A percentile compares a stretch with the other conserved stretches of the same genome.
phyloP scores from a whole-genome alignment of 2,797 vertebrate genomes.

The Heliangelus exortis region DNA sequence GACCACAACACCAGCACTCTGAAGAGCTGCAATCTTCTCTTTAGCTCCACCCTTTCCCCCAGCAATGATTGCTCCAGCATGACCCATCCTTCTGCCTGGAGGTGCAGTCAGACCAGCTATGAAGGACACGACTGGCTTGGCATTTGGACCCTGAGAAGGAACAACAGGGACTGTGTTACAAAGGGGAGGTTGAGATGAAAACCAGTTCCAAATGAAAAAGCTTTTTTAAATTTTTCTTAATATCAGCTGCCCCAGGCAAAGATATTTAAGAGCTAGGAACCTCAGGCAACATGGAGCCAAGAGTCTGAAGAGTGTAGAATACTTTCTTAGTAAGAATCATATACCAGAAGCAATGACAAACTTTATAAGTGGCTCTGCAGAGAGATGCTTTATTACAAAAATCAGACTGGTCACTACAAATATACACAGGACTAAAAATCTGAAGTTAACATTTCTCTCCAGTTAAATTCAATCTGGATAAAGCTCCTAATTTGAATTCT shows the following conservation, averaged over 20 bases:
- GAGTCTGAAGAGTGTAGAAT: background rate
- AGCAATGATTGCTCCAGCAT: slow-evolving; percentile 97
- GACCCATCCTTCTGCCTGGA: slow-evolving; percentile 96
- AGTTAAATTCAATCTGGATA: background rate
- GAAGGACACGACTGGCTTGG: slow-evolving; percentile 98
- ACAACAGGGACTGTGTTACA: rapidly evolving
- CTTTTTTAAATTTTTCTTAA: background rate
- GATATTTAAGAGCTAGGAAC: background rate
- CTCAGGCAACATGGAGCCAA: background rate
- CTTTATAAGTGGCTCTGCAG: background rate
- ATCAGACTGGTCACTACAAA: background rate
- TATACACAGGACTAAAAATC: background rate
- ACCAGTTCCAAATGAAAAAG: background rate
- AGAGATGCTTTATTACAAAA: background rate
- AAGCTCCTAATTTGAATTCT: background rate
- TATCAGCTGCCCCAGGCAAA: background rate
- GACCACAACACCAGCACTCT: slow-evolving; percentile 92
- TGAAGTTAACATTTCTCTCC: background rate
- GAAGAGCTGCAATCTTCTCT: slow-evolving; percentile 98
- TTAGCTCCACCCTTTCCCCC: slow-evolving; percentile 98
- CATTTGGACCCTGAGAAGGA: slow-evolving; percentile 84
- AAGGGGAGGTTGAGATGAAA: background rate
- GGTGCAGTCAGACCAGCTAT: slow-evolving; percentile 97
- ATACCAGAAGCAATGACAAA: background rate
- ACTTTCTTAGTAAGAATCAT: background rate